Conservation (phyloP, 2,888 invertebrate genomes). For the Octonoba sinensis region DNA sequence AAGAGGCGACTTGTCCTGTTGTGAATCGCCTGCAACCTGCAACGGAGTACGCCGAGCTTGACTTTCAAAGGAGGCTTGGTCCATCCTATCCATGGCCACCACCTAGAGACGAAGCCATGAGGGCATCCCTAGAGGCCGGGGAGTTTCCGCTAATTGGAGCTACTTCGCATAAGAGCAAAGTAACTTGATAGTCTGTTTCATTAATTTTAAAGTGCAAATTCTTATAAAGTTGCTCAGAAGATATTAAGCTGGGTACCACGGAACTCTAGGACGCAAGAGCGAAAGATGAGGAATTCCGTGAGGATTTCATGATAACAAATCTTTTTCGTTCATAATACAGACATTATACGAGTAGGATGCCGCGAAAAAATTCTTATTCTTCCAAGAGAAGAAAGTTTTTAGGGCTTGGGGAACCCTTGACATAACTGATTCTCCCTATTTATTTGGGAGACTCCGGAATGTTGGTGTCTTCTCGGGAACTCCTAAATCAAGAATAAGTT, state of each 20-base stretch:
- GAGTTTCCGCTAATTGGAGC: constrained; percentile 49
- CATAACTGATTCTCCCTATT: too few species aligned
- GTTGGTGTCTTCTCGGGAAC: too few species aligned
- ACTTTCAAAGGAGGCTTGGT: constrained; percentile 47
- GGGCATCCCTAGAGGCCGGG: constrained; percentile 45
- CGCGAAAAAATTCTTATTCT: too few species aligned
- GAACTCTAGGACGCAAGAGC: background rate
- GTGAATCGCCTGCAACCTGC: constrained; percentile 53
- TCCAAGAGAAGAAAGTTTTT: too few species aligned
- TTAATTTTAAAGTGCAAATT: background rate
- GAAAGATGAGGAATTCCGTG: background rate
- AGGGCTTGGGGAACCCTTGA: too few species aligned
- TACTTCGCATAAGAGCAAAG: constrained; percentile 53
- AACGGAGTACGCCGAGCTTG: constrained; percentile 59
- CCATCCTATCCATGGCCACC: constrained; percentile 40
- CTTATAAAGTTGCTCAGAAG: too few species aligned
- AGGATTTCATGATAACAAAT: too few species aligned
- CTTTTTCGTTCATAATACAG: too few species aligned
- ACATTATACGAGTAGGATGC: too few species aligned
- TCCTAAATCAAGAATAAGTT: too few species aligned
- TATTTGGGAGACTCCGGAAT: too few species aligned
- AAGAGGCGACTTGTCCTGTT: constrained; percentile 36
- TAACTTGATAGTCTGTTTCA: too few species aligned
- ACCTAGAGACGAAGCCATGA: constrained; percentile 14
- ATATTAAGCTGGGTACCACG: background rate